Percentiles rank a stretch among this genome's conserved stretches.
Evolutionary conservation across 2,797 vertebrate genomes (phyloP).

Genomic region (Sparidentex hasta): DNA sequence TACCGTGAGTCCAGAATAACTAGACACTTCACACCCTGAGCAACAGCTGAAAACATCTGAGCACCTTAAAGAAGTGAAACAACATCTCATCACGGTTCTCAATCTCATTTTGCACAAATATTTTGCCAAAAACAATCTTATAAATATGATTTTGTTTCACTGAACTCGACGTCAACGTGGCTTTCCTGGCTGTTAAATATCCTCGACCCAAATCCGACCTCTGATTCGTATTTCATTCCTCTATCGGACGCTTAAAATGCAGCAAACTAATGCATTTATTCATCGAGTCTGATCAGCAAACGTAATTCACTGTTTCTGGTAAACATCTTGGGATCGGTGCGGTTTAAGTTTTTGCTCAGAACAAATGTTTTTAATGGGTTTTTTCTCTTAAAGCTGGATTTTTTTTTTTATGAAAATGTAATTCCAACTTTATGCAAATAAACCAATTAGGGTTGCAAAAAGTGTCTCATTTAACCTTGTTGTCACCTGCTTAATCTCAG

Average conservation of each 20-base stretch:
- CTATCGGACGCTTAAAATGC: not conserved
- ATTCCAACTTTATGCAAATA: slow-evolving; percentile 52
- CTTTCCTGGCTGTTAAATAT: not conserved
- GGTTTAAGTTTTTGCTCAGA: not conserved
- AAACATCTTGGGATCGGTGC: not conserved
- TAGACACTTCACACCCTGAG: too few relatives aligned
- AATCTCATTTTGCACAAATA: not conserved
- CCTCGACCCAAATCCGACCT: not conserved
- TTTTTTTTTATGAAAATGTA: slow-evolving; percentile 15
- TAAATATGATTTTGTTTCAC: not conserved
- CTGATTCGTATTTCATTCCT: not conserved
- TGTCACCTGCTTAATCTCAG: slow-evolving; percentile 25
- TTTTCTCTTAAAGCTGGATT: slow-evolving; percentile 17
- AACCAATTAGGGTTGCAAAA: slow-evolving; percentile 35
- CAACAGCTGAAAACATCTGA: not conserved
- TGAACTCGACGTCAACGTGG: not conserved
- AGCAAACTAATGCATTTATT: slow-evolving; percentile 14
- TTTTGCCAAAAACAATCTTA: not conserved
- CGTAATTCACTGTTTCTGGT: not conserved
- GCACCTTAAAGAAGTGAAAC: not conserved
- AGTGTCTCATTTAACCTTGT: slow-evolving; percentile 45
- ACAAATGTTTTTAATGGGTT: slow-evolving; percentile 22
- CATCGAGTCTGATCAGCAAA: not conserved
- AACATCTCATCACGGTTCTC: too few relatives aligned
- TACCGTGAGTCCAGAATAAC: too few relatives aligned